A percentile compares a stretch with the other conserved stretches of the same genome.
Evolutionary conservation across 2,888 invertebrate species (phyloP).

Genomic region (Mallateleia sp.): DNA sequence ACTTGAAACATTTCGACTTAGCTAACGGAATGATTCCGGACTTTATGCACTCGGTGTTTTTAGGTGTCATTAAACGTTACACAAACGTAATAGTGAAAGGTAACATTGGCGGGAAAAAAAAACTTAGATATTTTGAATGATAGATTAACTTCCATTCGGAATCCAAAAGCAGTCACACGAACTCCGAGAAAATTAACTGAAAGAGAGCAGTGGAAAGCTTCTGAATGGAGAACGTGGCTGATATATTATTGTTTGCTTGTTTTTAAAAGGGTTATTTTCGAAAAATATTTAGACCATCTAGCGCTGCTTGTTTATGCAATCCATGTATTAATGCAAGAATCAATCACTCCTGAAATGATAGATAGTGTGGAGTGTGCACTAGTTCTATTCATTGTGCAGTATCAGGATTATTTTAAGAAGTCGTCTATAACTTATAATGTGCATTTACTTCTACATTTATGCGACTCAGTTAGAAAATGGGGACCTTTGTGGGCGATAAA

Average conservation of each 20-base stretch:
- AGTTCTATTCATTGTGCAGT: constrained; percentile 2
- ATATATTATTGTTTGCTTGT: no score
- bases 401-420: constrained; percentile 6
- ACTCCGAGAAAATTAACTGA: neutral
- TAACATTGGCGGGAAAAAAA: no score
- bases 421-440: constrained; percentile 29
- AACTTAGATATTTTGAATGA: neutral
- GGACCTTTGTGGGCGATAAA: constrained; percentile 48
- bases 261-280: no score
- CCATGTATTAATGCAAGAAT: neutral
- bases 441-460: constrained; percentile 35
- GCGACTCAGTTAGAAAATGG: constrained; percentile 30
- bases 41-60: neutral
- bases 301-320: neutral
- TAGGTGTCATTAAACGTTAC: neutral
- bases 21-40: neutral
- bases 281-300: neutral
- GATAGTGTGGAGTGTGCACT: constrained; percentile 1
- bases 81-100: neutral
- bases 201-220: neutral
- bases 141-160: neutral
- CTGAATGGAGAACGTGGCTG: neutral
- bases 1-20: neutral
- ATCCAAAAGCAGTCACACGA: neutral
- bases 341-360: neutral